phyloP scores from a whole-genome alignment of 2,888 invertebrate species.

The Exocentrus adspersus region DNA sequence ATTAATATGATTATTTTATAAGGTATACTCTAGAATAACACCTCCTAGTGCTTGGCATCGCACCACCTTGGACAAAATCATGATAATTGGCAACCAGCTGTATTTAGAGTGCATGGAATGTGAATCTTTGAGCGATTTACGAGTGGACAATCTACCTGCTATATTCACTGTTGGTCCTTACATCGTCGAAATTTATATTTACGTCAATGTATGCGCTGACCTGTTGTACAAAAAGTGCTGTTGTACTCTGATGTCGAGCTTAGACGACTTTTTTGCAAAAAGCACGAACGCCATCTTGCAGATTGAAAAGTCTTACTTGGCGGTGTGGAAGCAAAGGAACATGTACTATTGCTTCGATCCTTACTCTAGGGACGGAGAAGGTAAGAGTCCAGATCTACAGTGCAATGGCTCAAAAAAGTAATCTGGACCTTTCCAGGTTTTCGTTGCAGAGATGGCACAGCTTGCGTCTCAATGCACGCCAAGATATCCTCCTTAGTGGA shows the following conservation, averaged over 20 bases:
- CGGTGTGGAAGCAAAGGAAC: slow-evolving; percentile 72
- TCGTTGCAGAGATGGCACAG: slow-evolving; percentile 66
- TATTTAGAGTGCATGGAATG: slow-evolving; percentile 65
- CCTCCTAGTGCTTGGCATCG: slow-evolving; percentile 71
- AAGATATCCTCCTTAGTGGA: slow-evolving; percentile 69
- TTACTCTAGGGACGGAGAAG: slow-evolving; percentile 71
- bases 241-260: slow-evolving; percentile 64
- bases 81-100: slow-evolving; percentile 70
- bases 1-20: not conserved
- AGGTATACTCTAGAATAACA: slow-evolving; percentile 72
- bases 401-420: too few species aligned
- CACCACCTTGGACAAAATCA: slow-evolving; percentile 69
- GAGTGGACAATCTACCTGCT: slow-evolving; percentile 68
- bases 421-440: slow-evolving; percentile 46
- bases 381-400: slow-evolving; percentile 50
- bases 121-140: slow-evolving; percentile 66
- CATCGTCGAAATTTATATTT: slow-evolving; percentile 69
- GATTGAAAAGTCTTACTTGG: slow-evolving; percentile 69
- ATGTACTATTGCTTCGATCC: slow-evolving; percentile 75
- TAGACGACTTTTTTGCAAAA: slow-evolving; percentile 67
- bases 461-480: slow-evolving; percentile 72
- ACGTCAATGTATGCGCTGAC: slow-evolving; percentile 66
- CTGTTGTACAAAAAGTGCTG: slow-evolving; percentile 64
- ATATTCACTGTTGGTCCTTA: slow-evolving; percentile 69
- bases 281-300: slow-evolving; percentile 66